Evolutionary conservation across 2,888 invertebrate genomes (phyloP), one percentile per base, ranked within the genome.

Genomic region (Spisula subtruncata): DNA sequence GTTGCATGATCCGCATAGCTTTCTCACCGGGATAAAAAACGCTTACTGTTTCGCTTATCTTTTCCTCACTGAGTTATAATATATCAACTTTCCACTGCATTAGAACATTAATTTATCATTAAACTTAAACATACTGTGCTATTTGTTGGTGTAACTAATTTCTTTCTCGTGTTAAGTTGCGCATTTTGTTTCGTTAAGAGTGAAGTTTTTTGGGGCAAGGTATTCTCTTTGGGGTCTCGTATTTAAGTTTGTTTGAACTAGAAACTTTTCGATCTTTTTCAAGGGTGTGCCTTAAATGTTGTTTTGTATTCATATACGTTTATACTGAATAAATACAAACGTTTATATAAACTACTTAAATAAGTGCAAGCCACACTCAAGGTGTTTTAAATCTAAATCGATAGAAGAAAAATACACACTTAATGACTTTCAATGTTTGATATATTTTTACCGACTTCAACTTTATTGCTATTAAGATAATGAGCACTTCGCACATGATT

Each of bases 1-100:
- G 10, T 35, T 75, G 35, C 35, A 18, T 75, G 35, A 75, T 75
- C 35, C 75, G 5, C 75, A 75, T 75, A 75, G 29, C 18, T 75
- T 35, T 35, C 75, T 75, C 75, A 75, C 75, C 32, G 35, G 75
- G 75, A 75, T 75, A 75, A 75, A 75, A 75, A 32, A 75, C 14
- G 5, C 20, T 35, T 32, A 32, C 16, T 35, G 75, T 75, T 35
- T 20, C 35, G 16, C 75, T 75, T 75, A 75, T 75, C 75, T 75
- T 75, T 71, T 32, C 10, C 16, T 35, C 75, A 32, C 14, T 18
- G 18, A 32, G 75, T 75, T 18, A 75, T 35, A 35, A 75, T 75
- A 75, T 75, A 75, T 75, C 35, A 75, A 35, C 35, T 75, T 75
- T 75, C 75, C 32, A 32, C 75, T 75, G 75, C 75, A 75, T 75